Evolutionary conservation across 2,888 invertebrate genomes (phyloP), one percentile per base, ranked within the genome.

Genomic region (Cacoxenus indagator): DNA sequence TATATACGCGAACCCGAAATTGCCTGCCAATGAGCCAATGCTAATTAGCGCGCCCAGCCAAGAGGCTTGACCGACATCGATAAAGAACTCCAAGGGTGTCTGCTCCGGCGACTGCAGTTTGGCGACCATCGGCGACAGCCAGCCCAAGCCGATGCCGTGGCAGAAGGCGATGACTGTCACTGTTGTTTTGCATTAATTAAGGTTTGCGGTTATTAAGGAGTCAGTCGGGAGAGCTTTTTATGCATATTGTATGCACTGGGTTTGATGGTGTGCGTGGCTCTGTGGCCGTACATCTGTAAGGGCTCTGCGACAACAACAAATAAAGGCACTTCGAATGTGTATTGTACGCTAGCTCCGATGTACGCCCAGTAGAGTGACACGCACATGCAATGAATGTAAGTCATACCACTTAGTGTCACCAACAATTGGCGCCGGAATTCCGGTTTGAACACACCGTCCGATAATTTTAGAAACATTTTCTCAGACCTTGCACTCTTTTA

Each of bases 1-100:
- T 2, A 87, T 19, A 8, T 55, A 74, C 11, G 86, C 84, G 62
- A 82, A 87, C 2, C 78, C 24, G 17, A 84, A 73, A 68, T 86
- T 88, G 1, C 88, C 88, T 14, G 73, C 26, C 0, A 87, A 22
- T 9, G 85, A 86, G 17, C 88, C 88, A 22, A 86, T 57, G 68
- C 84, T 78, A 51, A 85, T 68, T 1, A 83, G 22, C 0, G 87
- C 76, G 0, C 87, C 88, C 55, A 88, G 73, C 88, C 88, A 88
- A 24, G 88, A 88, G 1, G 82, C 79, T 69, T 87, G 78, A 3
- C 82, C 70, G 4, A 87, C 82, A 48, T 78, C 74, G 17, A 86
- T 72, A 57, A 66, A 62, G 59, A 86, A 86, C 31, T 73, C 46
- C 59, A 86, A 68, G 0, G 87, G 87, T 0, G 84, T 80, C 24